A percentile compares a stretch with the other conserved stretches of the same genome.
Conservation (phyloP, 2,797 vertebrate species). For the Bufotes viridis region DNA sequence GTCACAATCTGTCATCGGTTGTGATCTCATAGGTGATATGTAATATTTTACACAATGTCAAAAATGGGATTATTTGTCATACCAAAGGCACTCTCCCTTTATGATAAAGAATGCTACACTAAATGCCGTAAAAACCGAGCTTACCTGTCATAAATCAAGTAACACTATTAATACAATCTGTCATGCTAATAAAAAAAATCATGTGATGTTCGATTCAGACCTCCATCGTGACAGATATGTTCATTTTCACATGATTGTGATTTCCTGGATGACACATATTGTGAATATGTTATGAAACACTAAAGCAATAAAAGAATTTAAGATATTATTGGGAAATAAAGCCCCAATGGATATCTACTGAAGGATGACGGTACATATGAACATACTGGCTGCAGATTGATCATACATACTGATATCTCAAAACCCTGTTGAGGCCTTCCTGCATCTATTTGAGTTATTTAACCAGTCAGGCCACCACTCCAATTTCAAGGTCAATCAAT, state of each 20-base stretch:
- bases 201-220: no score
- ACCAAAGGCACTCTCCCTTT: not conserved
- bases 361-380: no score
- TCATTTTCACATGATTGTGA: not conserved
- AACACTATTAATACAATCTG: not conserved
- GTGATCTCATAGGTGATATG: not conserved
- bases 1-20: not conserved
- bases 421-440: no score
- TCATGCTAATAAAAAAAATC: not conserved
- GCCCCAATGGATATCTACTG: no score
- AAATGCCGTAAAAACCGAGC: not conserved
- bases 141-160: not conserved
- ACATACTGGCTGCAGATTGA: no score
- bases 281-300: not conserved
- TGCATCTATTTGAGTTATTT: no score
- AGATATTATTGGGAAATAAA: not conserved
- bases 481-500: no score
- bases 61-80: not conserved
- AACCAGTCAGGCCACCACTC: no score
- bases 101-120: not conserved
- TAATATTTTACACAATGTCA: not conserved
- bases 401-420: no score
- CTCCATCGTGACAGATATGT: not conserved
- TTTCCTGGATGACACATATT: not conserved
- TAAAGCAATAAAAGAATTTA: not conserved